Percentiles rank a stretch among this genome's conserved stretches.
These are phyloP conservation scores for Coelopa pilipes DNA, from an alignment of 2,888 invertebrate genomes.

Conservation along the genomic window DNA sequence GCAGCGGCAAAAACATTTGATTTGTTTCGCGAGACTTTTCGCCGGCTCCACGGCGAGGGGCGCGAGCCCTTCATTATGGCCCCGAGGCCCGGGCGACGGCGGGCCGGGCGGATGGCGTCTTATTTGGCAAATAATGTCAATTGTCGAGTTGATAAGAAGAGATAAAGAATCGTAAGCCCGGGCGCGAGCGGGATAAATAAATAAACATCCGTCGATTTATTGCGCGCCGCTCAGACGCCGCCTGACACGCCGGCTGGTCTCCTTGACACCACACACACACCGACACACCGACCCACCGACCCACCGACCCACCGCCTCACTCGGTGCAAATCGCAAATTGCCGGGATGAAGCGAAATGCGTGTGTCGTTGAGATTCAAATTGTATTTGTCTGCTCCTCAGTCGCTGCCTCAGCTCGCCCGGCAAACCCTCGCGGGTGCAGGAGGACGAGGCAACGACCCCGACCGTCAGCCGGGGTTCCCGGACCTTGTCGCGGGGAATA, in stretches of 20 bases:
- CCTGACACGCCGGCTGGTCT: background rate
- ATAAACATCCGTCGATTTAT: constrained; percentile 46
- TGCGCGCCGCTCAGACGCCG: constrained; percentile 1
- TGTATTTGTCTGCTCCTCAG: background rate
- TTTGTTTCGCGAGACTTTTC: too few relatives aligned
- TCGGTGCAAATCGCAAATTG: constrained; percentile 42
- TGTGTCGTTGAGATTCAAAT: constrained; percentile 45
- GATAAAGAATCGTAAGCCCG: background rate
- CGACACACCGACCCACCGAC: constrained; percentile 3
- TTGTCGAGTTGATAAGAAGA: constrained; percentile 47
- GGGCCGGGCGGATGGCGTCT: background rate
- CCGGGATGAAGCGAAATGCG: constrained; percentile 49
- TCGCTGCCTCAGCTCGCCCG: too few relatives aligned
- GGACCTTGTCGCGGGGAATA: too few relatives aligned
- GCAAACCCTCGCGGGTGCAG: too few relatives aligned
- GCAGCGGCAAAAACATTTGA: too few relatives aligned
- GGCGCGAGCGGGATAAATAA: constrained; percentile 35
- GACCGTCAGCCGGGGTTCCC: too few relatives aligned
- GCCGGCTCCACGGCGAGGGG: background rate
- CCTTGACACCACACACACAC: constrained; percentile 1
- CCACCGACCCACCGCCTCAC: background rate
- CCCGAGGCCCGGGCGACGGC: background rate
- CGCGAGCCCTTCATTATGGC: constrained; percentile 28
- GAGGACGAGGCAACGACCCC: too few relatives aligned
- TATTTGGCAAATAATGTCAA: constrained; percentile 42